phyloP scores from a whole-genome alignment of 2,797 vertebrate species.

The Malurus leucopterus region DNA sequence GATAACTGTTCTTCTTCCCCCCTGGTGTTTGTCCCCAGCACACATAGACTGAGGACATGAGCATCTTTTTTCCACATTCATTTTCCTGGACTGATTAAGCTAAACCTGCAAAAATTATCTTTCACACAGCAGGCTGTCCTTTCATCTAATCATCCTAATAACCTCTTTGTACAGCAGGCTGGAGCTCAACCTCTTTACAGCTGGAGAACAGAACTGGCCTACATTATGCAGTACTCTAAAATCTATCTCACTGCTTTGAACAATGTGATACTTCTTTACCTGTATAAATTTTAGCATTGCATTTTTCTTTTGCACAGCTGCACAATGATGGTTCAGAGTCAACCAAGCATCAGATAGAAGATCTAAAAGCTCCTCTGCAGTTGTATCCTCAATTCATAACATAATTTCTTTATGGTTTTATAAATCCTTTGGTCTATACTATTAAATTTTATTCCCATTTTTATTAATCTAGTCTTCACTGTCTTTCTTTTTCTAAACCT shows the following conservation, averaged over 20 bases:
- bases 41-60: not conserved
- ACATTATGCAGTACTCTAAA: not conserved
- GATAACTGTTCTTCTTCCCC: not conserved
- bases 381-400: not conserved
- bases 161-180: not conserved
- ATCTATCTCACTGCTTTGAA: not conserved
- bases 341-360: not conserved
- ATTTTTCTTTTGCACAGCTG: not conserved
- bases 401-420: not conserved
- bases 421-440: not conserved
- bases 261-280: not conserved
- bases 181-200: not conserved
- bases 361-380: not conserved
- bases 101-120: not conserved
- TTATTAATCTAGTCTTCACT: not conserved
- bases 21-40: not conserved
- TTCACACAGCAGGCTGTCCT: not conserved
- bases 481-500: not conserved
- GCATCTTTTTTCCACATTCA: not conserved
- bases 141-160: not conserved
- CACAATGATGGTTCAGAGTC: not conserved
- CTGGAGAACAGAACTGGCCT: not conserved
- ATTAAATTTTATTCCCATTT: not conserved
- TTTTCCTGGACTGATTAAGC: not conserved
- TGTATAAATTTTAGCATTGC: not conserved